A percentile compares a stretch with the other conserved stretches of the same genome.
Evolutionary conservation across 2,797 vertebrate genomes (phyloP).

Genomic region (Avahi laniger): DNA sequence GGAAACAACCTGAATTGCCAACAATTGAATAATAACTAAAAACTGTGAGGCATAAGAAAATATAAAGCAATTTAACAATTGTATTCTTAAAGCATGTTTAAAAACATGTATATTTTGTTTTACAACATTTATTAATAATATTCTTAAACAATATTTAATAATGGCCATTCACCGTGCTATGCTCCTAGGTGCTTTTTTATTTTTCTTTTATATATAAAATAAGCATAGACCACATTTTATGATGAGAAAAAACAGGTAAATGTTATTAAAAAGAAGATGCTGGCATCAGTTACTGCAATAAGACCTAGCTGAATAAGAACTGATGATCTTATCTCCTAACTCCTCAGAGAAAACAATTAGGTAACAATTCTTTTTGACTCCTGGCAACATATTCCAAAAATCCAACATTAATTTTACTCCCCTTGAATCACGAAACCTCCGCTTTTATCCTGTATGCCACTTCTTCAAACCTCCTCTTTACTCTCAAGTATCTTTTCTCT

Average conservation of each 20-base stretch:
- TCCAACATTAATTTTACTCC: not conserved
- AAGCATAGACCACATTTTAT: not conserved
- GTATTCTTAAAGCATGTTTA: not conserved
- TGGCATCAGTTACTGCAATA: not conserved
- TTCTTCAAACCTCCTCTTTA: not conserved
- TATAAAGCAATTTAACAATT: not conserved
- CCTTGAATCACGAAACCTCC: not conserved
- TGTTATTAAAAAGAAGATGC: not conserved
- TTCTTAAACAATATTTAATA: not conserved
- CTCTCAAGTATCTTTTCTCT: not conserved
- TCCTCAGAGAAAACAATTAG: not conserved
- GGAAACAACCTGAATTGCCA: not conserved
- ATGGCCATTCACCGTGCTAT: not conserved
- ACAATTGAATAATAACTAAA: not conserved
- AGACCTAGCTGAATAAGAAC: not conserved
- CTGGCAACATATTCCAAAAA: not conserved
- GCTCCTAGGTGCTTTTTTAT: not conserved
- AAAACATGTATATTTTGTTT: not conserved
- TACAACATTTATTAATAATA: not conserved
- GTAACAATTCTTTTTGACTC: not conserved
- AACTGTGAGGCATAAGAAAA: not conserved
- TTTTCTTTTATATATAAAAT: not conserved
- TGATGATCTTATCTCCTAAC: not conserved
- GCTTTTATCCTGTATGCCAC: not conserved
- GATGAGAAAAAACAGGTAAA: not conserved